Evolutionary conservation across 35 echinoderm and acorn worm genomes (phyloP), one percentile per base, ranked within the genome.

Genomic region (Hemicentrotus pulcherrimus): DNA sequence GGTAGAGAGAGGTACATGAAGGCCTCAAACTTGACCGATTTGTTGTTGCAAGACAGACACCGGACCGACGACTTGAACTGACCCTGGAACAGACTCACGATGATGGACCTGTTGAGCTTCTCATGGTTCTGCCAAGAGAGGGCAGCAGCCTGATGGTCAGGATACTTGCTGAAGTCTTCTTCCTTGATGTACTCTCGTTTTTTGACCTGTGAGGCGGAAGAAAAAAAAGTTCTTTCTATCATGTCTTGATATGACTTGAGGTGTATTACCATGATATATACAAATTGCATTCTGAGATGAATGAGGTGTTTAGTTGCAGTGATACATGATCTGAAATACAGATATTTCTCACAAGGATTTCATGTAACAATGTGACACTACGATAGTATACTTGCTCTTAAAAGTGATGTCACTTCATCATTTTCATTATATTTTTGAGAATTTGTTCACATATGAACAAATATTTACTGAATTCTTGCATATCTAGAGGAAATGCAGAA

Each of bases 1-100:
- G 98, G 98, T 59, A 99, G 88, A 78, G 96, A 96, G 19, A 99
- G 94, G 85, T 96, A 98, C 96, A 98, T 99, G 86, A 98, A 99
- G 9, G 96, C 95, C 52, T 99, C 98, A 97, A 97, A 99, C 94
- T 97, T 99, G 91, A 98, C 96, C 0, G 97, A 98, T 47, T 94
- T 94, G 70, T 99, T 96, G 32, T 92, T 91, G 89, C 98, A 99
- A 11, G 92, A 91, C 92, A 98, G 48, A 90, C 98, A 99, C 31
- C 94, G 32, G 7, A 99, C 95, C 0, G 96, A 96, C 0, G 98
- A 99, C 87, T 97, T 97, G 86, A 97, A 99, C 85, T 99, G 98
- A 6, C 98, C 98, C 60, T 99, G 98, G 88, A 99, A 99, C 41
- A 99, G 92, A 10, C 35, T 86, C 7, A 99, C 98, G 47, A 98